A percentile compares a stretch with the other conserved stretches of the same genome.
Evolutionary conservation across 92 coral and sea anemone genomes (phyloP).

Genomic region (Desmophyllum pertusum): DNA sequence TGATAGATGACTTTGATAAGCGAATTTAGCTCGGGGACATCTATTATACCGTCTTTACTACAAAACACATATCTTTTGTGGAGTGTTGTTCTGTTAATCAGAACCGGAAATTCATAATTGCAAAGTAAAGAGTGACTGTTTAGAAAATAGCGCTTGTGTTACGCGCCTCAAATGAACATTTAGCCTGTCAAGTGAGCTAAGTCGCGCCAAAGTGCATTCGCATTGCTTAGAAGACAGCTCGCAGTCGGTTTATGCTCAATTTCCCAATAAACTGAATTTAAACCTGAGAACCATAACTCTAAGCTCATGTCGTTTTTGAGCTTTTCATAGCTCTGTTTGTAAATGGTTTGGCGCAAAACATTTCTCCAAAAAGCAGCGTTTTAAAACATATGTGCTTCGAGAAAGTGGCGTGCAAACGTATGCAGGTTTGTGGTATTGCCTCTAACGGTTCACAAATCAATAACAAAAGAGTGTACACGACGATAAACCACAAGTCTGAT

Average conservation of each 20-base stretch:
- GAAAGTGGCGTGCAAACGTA: not conserved
- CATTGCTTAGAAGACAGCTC: not conserved
- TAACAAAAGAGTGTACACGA: slow-evolving; percentile 23
- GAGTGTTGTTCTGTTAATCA: slow-evolving; percentile 52
- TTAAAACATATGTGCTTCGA: slow-evolving; percentile 6
- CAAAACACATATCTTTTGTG: slow-evolving; percentile 52
- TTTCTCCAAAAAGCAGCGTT: not conserved
- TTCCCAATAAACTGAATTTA: not conserved
- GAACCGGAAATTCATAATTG: slow-evolving; percentile 52
- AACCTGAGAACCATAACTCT: not conserved
- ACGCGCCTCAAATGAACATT: slow-evolving; percentile 15
- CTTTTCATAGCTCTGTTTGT: not conserved
- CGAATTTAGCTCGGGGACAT: slow-evolving; percentile 17
- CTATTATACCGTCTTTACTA: slow-evolving; percentile 36
- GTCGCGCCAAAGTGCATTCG: not conserved
- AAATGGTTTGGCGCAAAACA: not conserved
- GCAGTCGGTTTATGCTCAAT: not conserved
- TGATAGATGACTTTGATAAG: slow-evolving; percentile 24
- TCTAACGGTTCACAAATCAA: slow-evolving; percentile 46
- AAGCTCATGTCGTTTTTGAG: not conserved
- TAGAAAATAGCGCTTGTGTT: slow-evolving; percentile 11
- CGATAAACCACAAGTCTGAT: slow-evolving; percentile 35
- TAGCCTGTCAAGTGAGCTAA: not conserved
- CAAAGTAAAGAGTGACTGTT: slow-evolving; percentile 53
- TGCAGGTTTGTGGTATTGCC: slow-evolving; percentile 22